Percentiles rank a stretch among this genome's conserved stretches.
phyloP scores from a whole-genome alignment of 2,888 invertebrate species.

The Fabriciana adippe region DNA sequence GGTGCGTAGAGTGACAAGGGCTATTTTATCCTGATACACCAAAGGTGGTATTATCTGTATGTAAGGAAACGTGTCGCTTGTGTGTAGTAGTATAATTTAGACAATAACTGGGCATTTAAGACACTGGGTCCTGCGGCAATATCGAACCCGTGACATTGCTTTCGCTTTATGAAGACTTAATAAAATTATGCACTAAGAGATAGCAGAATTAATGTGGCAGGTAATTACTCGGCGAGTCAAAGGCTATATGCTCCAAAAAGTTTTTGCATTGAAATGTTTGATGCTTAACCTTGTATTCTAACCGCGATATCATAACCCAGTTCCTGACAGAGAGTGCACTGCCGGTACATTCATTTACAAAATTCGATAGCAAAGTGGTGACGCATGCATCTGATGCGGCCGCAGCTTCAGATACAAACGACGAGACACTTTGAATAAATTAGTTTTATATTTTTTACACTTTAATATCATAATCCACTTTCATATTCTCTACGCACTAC shows the following conservation, averaged over 20 bases:
- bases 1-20: too few relatives aligned
- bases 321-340: slow-evolving; percentile 30
- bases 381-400: not conserved
- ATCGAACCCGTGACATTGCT: too few relatives aligned
- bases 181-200: not conserved
- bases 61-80: too few relatives aligned
- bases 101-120: too few relatives aligned
- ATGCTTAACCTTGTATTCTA: slow-evolving; percentile 28
- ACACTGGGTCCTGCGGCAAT: too few relatives aligned
- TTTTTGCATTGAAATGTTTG: slow-evolving; percentile 27
- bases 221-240: slow-evolving; percentile 9
- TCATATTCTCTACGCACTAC: too few relatives aligned
- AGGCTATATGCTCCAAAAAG: slow-evolving; percentile 28
- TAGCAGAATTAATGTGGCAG: slow-evolving; percentile 1
- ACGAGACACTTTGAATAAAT: not conserved
- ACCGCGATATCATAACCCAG: slow-evolving; percentile 29
- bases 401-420: not conserved
- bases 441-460: too few relatives aligned
- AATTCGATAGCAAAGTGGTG: slow-evolving; percentile 29
- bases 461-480: too few relatives aligned
- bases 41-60: too few relatives aligned
- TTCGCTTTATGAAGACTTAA: too few relatives aligned
- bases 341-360: slow-evolving; percentile 35
- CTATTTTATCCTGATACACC: too few relatives aligned
- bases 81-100: too few relatives aligned